Conservation (phyloP, 2,113 vertebrate genomes). For the Saccopteryx bilineata region DNA sequence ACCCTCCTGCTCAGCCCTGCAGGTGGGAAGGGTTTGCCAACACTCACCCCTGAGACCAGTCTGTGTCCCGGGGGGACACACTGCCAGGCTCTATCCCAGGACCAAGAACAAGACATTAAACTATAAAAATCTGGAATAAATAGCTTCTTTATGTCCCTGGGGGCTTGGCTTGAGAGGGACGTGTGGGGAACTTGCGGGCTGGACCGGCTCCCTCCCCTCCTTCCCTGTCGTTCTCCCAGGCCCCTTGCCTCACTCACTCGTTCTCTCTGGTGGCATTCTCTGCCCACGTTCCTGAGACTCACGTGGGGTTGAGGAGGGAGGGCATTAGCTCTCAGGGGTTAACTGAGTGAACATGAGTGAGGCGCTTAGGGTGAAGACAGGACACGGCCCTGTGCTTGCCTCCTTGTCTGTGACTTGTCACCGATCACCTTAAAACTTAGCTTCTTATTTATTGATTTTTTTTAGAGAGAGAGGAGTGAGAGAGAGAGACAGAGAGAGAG, state of each 20-base stretch:
- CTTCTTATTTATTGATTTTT: no score
- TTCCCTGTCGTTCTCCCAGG: no score
- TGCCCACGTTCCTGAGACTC: neutral
- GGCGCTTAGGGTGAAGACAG: no score
- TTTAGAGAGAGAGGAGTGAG: no score
- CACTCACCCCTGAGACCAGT: neutral
- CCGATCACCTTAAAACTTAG: neutral
- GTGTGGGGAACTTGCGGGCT: neutral
- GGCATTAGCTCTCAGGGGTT: neutral
- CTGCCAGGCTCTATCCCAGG: neutral
- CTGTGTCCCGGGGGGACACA: neutral
- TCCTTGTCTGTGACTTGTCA: neutral
- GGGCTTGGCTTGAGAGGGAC: neutral
- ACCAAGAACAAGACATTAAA: neutral
- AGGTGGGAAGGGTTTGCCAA: neutral
- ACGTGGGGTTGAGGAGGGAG: neutral
- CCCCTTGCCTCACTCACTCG: rapidly evolving
- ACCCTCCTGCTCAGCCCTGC: neutral
- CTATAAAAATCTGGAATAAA: conserved; percentile 19
- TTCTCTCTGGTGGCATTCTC: neutral
- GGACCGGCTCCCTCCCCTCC: no score
- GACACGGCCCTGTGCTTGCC: neutral
- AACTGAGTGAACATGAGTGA: neutral
- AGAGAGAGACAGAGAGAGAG: no score
- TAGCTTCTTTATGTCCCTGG: neutral